Percentiles rank a stretch among this genome's conserved stretches.
Evolutionary conservation across 2,113 vertebrate genomes (phyloP).

Genomic region (Peucedramus taeniatus): DNA sequence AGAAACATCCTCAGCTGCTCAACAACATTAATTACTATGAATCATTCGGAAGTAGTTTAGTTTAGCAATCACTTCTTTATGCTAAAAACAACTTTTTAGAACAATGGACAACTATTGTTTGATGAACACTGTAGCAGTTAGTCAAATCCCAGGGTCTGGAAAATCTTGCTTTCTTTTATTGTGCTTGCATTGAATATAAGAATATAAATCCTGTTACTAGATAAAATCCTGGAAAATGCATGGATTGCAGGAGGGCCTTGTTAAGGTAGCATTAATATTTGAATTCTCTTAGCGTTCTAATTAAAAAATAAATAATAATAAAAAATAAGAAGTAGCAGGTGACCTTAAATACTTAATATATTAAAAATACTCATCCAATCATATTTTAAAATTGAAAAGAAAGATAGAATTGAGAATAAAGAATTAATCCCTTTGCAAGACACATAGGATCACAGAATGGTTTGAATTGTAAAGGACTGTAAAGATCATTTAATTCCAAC

Average conservation of each 20-base stretch:
- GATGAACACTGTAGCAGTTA: not conserved
- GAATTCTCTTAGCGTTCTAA: not conserved
- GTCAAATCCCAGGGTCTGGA: not conserved
- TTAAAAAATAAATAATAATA: not conserved
- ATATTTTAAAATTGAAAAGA: not conserved
- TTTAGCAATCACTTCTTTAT: not conserved
- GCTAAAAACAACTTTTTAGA: not conserved
- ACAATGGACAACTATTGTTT: not conserved
- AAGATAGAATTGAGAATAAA: not conserved
- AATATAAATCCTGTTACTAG: not conserved
- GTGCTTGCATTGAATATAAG: not conserved
- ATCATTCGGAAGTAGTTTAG: not conserved
- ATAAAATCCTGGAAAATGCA: not conserved
- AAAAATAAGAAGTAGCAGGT: accelerated
- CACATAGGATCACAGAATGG: not conserved
- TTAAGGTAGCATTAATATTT: not conserved
- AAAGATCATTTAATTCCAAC: not conserved
- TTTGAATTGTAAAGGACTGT: accelerated
- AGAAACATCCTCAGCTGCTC: not conserved
- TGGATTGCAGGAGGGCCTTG: not conserved
- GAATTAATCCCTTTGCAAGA: not conserved
- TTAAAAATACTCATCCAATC: not conserved
- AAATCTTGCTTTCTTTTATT: not conserved
- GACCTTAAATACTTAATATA: not conserved
- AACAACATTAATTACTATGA: not conserved